Conservation (phyloP, 2,888 invertebrate species). For the Leptinotarsa haldemani region DNA sequence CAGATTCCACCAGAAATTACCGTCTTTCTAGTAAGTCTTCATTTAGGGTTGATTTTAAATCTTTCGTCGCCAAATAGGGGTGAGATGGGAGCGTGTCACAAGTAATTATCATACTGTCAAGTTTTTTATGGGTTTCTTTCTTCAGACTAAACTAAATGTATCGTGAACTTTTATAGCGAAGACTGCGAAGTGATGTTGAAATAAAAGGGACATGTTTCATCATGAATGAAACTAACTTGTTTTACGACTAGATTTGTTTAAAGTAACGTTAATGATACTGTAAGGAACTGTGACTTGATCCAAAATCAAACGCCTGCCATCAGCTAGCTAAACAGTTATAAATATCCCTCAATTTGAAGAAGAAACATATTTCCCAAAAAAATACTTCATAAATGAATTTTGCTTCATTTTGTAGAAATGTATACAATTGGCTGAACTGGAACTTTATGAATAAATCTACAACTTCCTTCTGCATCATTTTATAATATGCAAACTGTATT, state of each 20-base stretch:
- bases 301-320: background rate
- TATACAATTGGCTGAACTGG: no score
- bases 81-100: constrained; percentile 26
- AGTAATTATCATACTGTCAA: constrained; percentile 32
- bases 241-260: constrained; percentile 2
- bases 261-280: background rate
- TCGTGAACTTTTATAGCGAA: background rate
- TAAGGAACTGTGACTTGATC: background rate
- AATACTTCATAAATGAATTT: no score
- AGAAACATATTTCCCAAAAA: no score
- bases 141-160: constrained; percentile 6
- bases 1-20: background rate
- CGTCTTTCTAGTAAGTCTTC: constrained; percentile 14
- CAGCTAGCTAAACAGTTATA: no score
- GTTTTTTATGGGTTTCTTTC: constrained; percentile 30
- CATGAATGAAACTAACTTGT: constrained; percentile 8
- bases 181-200: constrained; percentile 4
- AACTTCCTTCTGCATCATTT: no score
- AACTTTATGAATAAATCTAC: no score
- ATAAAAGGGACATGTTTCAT: background rate
- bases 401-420: no score
- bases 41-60: constrained; percentile 28
- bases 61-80: constrained; percentile 27
- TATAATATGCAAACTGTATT: no score
- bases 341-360: no score